Evolutionary conservation across 2,113 vertebrate species (phyloP).

Genomic region (Hemicordylus capensis): DNA sequence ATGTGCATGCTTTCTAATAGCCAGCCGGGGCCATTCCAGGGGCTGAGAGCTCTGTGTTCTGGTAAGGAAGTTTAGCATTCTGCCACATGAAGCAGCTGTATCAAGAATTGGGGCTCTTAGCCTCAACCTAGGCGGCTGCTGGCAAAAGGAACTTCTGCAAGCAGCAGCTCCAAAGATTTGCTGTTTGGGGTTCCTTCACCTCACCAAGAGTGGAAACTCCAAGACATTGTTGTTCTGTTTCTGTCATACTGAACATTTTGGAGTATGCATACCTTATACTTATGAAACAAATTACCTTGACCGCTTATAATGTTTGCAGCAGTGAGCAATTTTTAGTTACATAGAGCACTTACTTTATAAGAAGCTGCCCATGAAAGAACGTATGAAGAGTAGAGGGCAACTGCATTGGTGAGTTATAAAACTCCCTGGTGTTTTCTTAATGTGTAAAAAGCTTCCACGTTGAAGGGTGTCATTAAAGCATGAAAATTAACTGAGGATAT

Average conservation of each 20-base stretch:
- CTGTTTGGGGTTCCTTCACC: neutral
- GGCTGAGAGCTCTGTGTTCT: too few species aligned
- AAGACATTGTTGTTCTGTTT: neutral
- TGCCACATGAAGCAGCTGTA: neutral
- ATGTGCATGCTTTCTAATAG: too few species aligned
- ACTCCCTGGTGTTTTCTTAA: slow-evolving; percentile 25
- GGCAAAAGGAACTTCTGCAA: too few species aligned
- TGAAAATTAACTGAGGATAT: slow-evolving; percentile 8
- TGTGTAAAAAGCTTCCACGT: slow-evolving; percentile 11
- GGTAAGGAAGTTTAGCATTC: too few species aligned
- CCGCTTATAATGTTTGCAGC: neutral
- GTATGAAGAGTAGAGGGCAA: neutral
- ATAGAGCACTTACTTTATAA: neutral
- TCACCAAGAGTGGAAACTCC: neutral
- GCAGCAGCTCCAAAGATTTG: neutral
- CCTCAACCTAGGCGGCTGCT: too few species aligned
- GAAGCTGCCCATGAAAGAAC: neutral
- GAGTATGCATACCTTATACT: neutral
- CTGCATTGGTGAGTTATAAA: neutral
- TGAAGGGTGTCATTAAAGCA: slow-evolving; percentile 25
- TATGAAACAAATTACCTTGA: neutral
- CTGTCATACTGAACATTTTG: neutral
- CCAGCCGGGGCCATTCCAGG: too few species aligned
- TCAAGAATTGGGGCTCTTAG: neutral
- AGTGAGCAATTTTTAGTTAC: neutral